Evolutionary conservation across 2,113 vertebrate species (phyloP).

Genomic region (Phyllopteryx taeniolatus): DNA sequence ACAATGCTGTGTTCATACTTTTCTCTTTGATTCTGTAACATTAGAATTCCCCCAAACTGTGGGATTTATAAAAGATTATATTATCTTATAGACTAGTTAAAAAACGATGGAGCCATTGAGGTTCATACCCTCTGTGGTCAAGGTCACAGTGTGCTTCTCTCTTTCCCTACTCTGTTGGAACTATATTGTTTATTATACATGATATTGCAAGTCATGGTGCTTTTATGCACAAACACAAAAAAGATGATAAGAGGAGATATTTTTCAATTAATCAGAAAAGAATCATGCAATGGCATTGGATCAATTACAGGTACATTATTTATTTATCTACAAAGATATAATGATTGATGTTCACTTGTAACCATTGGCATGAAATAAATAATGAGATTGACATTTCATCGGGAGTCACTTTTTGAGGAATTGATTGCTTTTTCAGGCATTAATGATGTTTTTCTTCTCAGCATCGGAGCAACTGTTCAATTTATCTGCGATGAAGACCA

Average conservation of each 20-base stretch:
- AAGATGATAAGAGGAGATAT: not conserved
- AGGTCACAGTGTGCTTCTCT: not conserved
- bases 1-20: not conserved
- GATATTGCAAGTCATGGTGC: not conserved
- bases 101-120: not conserved
- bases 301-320: not conserved
- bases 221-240: not conserved
- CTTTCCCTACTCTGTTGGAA: not conserved
- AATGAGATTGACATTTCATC: conserved; percentile 30
- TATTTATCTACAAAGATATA: not conserved
- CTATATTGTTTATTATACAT: not conserved
- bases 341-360: conserved; percentile 4
- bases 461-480: conserved; percentile 86
- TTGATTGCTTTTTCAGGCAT: conserved; percentile 35
- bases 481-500: conserved; percentile 96
- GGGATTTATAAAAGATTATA: not conserved
- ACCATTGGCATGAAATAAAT: conserved; percentile 25
- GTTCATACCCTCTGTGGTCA: not conserved
- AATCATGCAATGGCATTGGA: not conserved
- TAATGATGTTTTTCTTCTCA: conserved; percentile 62
- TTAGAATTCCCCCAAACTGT: not conserved
- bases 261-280: not conserved
- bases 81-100: not conserved
- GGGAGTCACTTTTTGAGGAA: conserved; percentile 30
- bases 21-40: not conserved